Base-by-base conservation (phyloP, 64 coral and sea anemone species). In the Catalaphyllia jardinei region DNA sequence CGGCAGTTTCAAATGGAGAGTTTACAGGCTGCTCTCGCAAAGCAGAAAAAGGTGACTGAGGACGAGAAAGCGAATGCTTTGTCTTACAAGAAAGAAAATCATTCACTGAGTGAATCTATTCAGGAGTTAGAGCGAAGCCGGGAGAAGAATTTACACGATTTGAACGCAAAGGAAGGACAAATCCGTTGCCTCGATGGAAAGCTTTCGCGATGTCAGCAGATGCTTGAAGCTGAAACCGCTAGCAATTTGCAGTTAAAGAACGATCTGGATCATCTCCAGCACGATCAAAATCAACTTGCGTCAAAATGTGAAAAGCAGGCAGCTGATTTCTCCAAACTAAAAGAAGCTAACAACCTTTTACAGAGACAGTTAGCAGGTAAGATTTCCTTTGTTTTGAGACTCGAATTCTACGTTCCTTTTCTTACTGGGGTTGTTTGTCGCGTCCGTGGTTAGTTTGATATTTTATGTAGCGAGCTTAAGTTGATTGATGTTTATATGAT, bases 1-100 rank as follows among this genome's bases (percentile, higher is more conserved):
- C 91, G 78, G 89, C 89, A 94, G 54, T 98, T 94, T 72, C 95
- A 98, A 73, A 39, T 88, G 4, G 95, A 98, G 52, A 98, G 92
- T 88, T 86, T 85, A 38, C 86, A 94, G 55, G 95, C 95, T n/a
- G 86, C 95, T 25, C 63, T 94, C n/a, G 89, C 87, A 27, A 98
- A 98, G 67, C 95, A 98, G 67, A 98, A 98, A 74, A 52, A 86
- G 63, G 52, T 92, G 28, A 94, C 86, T 11, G 92, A 98, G 15
- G 95, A 98, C 65, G 95, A 88, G 65, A 94, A 92, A 75, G 61
- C 76, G 10, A 94, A 92, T 38, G 27, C 55, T 80, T 83, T 79
- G 3, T 29, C 29, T 4, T 62, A 87, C 4, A 98, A 98, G 75
- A 91, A 90, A 71, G 95, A 98, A 27, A 90, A 85, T 59, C 92